Evolutionary conservation across 2,888 invertebrate species (phyloP), one percentile per base, ranked within the genome.

Genomic region (Gastracanthus pulcherrimus): DNA sequence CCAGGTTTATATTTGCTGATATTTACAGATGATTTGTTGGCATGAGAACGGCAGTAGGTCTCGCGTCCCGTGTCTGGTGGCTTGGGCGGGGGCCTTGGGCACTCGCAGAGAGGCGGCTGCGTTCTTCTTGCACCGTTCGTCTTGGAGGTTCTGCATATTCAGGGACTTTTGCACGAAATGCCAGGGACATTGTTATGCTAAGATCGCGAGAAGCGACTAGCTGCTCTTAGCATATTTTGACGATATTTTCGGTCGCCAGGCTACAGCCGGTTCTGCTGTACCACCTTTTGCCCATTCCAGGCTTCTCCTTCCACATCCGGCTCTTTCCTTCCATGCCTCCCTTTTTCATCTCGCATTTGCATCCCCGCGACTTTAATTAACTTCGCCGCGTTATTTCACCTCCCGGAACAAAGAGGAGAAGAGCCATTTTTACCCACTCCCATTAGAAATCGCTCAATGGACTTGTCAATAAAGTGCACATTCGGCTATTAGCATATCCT

Each of bases 171-270:
- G 86, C 87, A 85, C 86, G 85, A 86, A 89, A 89, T 87, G 87
- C 84, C 86, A 84, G 84, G 87, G 85, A 87, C 87, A 88, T 89
- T 89, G 88, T 89, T 89, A 89, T 89, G 89, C 88, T 88, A 89
- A 89, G 88, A 89, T 87, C 85, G 84, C 84, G 83, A 86, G 85
- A 83, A 85, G 84, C 55, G 23, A 85, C 83, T 83, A 80, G 83
- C 85, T 85, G 85, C 87, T 88, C 86, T 89, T 89, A 89, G 87
- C 88, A 89, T 89, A 89, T 89, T 88, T 89, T 86, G 84, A 86
- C 87, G 86, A 89, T 89, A 89, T 89, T 89, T 89, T 88, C 86
- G 84, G 70, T 84, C 72, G 82, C 80, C 84, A 48, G 84, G 83
- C 86, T 83, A 84, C 84, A 84, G 79, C 84, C 82, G 81, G 70